These are phyloP conservation scores for Crossaster papposus DNA, from an alignment of 53 echinoderm and acorn worm genomes.

Conservation along the genomic window DNA sequence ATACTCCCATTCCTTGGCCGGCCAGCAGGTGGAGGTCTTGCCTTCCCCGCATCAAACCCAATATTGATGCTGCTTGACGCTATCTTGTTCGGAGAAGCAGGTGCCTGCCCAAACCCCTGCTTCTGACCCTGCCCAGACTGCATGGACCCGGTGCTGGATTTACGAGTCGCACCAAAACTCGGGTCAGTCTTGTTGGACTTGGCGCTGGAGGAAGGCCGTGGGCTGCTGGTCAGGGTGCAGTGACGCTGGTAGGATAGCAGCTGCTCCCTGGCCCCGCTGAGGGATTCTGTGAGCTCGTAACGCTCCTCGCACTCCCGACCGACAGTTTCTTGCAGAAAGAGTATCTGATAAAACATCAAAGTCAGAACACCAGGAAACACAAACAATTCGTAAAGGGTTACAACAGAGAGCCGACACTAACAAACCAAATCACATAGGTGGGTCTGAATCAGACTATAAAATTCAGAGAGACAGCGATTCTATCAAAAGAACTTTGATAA, in stretches of 20 bases:
- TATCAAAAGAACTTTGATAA: neutral
- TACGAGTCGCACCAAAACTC: slow-evolving; percentile 14
- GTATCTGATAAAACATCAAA: slow-evolving; percentile 60
- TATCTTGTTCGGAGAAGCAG: neutral
- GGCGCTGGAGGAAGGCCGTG: slow-evolving; percentile 53
- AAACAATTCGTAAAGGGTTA: neutral
- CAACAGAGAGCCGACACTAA: neutral
- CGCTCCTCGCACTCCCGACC: slow-evolving; percentile 92
- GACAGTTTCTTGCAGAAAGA: slow-evolving; percentile 93
- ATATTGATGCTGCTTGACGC: slow-evolving; percentile 60
- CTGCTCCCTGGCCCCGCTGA: slow-evolving; percentile 86
- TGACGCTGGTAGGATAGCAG: slow-evolving; percentile 78
- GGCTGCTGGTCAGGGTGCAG: slow-evolving; percentile 54
- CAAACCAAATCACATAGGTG: neutral
- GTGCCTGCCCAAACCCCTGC: neutral
- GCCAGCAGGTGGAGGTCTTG: slow-evolving; percentile 15
- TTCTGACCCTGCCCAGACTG: slow-evolving; percentile 15
- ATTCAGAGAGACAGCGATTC: neutral
- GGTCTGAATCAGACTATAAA: neutral
- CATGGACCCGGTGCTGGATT: slow-evolving; percentile 42
- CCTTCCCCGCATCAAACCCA: slow-evolving; percentile 54
- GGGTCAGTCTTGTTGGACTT: slow-evolving; percentile 36
- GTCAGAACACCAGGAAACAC: neutral
- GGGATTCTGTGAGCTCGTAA: slow-evolving; percentile 85
- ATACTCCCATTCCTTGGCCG: slow-evolving; percentile 59